Evolutionary conservation across 2,113 vertebrate species (phyloP), one percentile per base, ranked within the genome.

Genomic region (Cyphomyrus discorhynchus): DNA sequence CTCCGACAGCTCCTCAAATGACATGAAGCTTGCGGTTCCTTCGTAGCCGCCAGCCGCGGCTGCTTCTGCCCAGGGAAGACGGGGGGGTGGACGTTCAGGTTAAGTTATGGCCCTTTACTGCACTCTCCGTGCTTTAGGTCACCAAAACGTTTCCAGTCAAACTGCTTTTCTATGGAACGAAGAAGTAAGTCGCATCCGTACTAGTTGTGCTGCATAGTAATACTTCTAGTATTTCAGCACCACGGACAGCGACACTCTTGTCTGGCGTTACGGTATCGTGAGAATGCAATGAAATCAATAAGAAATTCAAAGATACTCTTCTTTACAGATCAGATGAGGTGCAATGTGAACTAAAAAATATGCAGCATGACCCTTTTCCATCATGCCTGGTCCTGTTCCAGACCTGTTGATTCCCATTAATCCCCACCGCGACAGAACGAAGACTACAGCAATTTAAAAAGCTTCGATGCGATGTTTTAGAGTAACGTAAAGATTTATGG

Each of bases 1-100:
- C 89, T 97, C 97, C 27, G 96, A 96, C 89, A 98, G 94, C 90
- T 98, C 97, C 39, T 96, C 94, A 91, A 95, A 95, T 88, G 97
- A 97, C 70, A 98, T 95, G 90, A 96, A 94, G 70, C 93, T 91
- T 0, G 93, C 90, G 88, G 94, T 92, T 70, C 95, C 94, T 82
- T 96, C 95, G 3, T 86, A 53, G 88, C 90, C 89, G 13, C 90
- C 87, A 17, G 90, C 87, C 89, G 91, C n/a, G 85, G 91, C 94
- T 82, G 90, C 88, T 92, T 94, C 95, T 96, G 88, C 21, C 42
- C n/a, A 50, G 19, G 19, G 47, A 80, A 31, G 39, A 24, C 50
- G 35, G 17, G 9, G 50, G 52, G 24, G 42, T 42, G 4, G 19
- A 9, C 15, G 56, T 45, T 47, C 19, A 46, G 2, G 7, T 88